Conservation (phyloP, 2,888 invertebrate species). For the Latrodectus hesperus region DNA sequence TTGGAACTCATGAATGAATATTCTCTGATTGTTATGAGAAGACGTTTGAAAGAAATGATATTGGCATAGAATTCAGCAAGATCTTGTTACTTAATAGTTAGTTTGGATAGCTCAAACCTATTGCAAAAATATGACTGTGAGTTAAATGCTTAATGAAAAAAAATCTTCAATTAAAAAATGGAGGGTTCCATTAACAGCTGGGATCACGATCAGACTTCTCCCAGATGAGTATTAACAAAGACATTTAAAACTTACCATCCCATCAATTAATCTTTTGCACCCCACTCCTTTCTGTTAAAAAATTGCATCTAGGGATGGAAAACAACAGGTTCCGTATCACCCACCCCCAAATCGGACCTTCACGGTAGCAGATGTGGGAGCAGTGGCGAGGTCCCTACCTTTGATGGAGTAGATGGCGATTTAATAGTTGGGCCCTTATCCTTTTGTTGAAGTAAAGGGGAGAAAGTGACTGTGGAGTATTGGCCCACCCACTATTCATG, state of each 20-base stretch:
- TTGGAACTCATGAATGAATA: too few relatives aligned
- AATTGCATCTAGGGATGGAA: slow-evolving; percentile 24
- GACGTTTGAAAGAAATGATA: too few relatives aligned
- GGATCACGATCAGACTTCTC: neutral
- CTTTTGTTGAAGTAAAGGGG: slow-evolving; percentile 48
- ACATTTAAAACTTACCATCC: slow-evolving; percentile 30
- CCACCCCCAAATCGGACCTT: slow-evolving; percentile 44
- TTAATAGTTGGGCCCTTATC: slow-evolving; percentile 56
- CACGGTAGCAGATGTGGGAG: slow-evolving; percentile 47
- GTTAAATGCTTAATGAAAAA: too few relatives aligned
- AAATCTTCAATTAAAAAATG: too few relatives aligned
- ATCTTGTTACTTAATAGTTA: too few relatives aligned
- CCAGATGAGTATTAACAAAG: slow-evolving; percentile 9
- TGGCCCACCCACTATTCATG: slow-evolving; percentile 39
- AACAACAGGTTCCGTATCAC: slow-evolving; percentile 45
- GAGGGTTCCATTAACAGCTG: slow-evolving; percentile 22
- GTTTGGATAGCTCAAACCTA: too few relatives aligned
- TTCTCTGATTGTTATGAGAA: too few relatives aligned
- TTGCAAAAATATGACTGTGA: too few relatives aligned
- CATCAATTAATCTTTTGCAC: slow-evolving; percentile 30
- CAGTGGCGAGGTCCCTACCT: slow-evolving; percentile 20
- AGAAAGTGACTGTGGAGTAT: slow-evolving; percentile 35
- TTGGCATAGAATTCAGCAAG: too few relatives aligned
- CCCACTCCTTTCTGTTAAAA: slow-evolving; percentile 34
- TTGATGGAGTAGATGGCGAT: slow-evolving; percentile 60